Base-by-base conservation (phyloP, 2,888 invertebrate species). In the Formica aserva region DNA sequence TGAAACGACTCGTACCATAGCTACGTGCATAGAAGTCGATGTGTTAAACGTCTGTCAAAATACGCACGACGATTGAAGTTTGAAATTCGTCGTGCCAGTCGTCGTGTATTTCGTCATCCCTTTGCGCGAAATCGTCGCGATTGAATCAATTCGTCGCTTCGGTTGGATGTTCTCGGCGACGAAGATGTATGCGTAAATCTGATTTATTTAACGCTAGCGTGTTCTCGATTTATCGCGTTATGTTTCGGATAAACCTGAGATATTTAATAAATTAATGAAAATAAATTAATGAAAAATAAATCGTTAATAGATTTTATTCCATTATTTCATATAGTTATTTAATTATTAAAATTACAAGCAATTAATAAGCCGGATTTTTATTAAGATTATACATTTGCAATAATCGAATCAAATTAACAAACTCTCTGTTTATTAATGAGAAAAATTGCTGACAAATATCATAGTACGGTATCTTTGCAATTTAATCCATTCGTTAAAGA, bases 111-210 rank as follows among this genome's bases (percentile, higher is more conserved):
- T 77, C 52, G 26, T 66, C 45, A 63, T 75, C 38, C 55, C 55
- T 67, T 77, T 55, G 66, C 52, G 76, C 38, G 48, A 77, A 77
- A 77, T 76, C 55, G 76, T 77, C 75, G 62, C 62, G 75, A 62
- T 63, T 52, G 76, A 76, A 65, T 76, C 76, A 66, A 65, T 65
- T 66, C 76, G 75, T 65, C 65, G 66, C 55, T 48, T 48, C 8
- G 66, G 55, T 41, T 38, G 55, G 38, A 45, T 55, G 66, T 77
- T 77, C 66, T 55, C 38, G 13, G 26, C 13, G 38, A 52, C 65
- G 22, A 57, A 67, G 41, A 41, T 67, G 38, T 67, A 57, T 26
- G 38, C 9, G 55, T 38, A 77, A 55, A 66, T 77, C 26, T 55
- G 13, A 8, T 66, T 57, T n/a, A 41, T 57, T 55, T 55, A 57